Base-by-base conservation (phyloP, 1,140 invertebrate species). In the Pseudomyrmex gracilis region DNA sequence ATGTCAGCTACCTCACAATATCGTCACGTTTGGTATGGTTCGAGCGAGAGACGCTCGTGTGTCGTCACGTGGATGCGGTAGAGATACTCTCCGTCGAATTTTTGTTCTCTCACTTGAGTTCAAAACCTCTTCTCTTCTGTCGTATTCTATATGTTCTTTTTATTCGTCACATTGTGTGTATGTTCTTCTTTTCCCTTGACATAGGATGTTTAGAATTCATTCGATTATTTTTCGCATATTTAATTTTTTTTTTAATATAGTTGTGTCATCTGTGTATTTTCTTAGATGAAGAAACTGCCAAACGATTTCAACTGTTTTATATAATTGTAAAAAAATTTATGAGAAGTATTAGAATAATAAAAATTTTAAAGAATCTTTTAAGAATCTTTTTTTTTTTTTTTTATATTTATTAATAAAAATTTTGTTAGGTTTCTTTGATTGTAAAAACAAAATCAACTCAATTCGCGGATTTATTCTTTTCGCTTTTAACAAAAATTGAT, bases 1-100 rank as follows among this genome's bases (percentile, higher is more conserved):
- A 93, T 93, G 86, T 93, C 92, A 94, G 92, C 93, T 94, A 93
- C 92, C 93, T 94, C 93, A 93, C 90, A 92, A 90, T 91, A 92
- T 90, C 87, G 87, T 91, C 90, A 91, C 83, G 89, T 93, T 92
- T 92, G 88, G 89, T 90, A 92, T 84, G 83, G 82, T 92, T 90
- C 67, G 90, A 86, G 84, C 84, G 87, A 86, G 77, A 63, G 80
- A 90, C 45, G 87, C 86, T 88, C 85, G 87, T 84, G 83, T 89
- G 87, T 89, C 53, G 87, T 89, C 53, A 71, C 64, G 47, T 71
- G 58, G 57, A 49, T 3, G 17, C 7, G 13, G 13, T 43, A 34
- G 15, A 13, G 17, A 55, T 13, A 13, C 17, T 34, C 17, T 34
- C 2, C 15, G 34, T 34, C 20, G 45, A 64, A 34, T 34, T 9